phyloP scores from a whole-genome alignment of 35 echinoderm and acorn worm genomes.

The Heliocidaris erythrogramma region DNA sequence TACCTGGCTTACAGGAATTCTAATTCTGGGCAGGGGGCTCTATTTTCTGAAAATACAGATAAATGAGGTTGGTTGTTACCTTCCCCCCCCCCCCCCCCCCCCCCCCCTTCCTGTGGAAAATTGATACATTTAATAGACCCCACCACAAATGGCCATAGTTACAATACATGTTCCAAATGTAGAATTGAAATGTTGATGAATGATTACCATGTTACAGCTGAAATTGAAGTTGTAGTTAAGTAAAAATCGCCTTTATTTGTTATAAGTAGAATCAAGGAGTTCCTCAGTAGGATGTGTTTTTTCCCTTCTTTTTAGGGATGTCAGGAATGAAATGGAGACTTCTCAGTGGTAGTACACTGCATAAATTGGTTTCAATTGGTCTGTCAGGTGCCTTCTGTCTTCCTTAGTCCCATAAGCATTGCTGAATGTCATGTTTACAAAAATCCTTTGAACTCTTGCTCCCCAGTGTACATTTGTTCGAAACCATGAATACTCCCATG shows the following conservation, averaged over 20 bases:
- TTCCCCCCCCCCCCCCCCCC: no score
- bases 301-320: not conserved
- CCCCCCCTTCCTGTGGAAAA: no score
- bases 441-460: not conserved
- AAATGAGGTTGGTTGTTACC: not conserved
- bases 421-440: not conserved
- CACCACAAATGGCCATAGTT: no score
- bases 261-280: no score
- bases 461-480: not conserved
- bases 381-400: not conserved
- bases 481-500: not conserved
- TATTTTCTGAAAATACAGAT: not conserved
- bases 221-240: no score
- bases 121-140: no score
- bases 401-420: not conserved
- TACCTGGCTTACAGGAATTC: not conserved
- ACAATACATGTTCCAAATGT: no score
- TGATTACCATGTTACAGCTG: no score
- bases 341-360: not conserved
- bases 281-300: no score
- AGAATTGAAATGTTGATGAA: no score
- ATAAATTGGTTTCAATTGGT: constrained; percentile 2
- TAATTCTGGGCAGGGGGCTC: not conserved
- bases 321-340: not conserved
- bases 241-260: no score